Evolutionary conservation across 53 echinoderm and acorn worm species (phyloP).

Genomic region (Zoroaster sp.): DNA sequence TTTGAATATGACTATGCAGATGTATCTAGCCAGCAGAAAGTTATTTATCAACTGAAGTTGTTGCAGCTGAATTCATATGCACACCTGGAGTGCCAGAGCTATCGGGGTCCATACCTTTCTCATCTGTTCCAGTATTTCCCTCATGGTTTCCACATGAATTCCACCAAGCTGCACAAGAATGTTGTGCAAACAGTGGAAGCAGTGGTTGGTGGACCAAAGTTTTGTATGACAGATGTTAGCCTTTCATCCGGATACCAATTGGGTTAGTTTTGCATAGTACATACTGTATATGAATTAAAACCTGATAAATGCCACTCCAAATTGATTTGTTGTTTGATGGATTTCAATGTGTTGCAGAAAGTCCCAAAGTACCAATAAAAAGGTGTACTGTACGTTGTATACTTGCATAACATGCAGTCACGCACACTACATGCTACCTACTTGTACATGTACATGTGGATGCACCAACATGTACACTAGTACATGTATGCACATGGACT

Average conservation of each 20-base stretch:
- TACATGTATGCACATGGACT: no score
- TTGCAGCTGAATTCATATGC: background rate
- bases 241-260: background rate
- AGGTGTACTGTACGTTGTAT: background rate
- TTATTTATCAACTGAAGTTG: background rate
- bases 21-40: no score
- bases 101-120: background rate
- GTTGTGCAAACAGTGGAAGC: background rate
- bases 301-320: background rate
- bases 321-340: background rate
- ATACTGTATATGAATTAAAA: background rate
- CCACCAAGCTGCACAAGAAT: background rate
- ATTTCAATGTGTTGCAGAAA: background rate
- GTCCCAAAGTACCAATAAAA: background rate
- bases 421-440: background rate
- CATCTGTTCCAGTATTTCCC: background rate
- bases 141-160: background rate
- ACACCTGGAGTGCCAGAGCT: background rate
- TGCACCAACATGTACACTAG: no score
- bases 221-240: background rate
- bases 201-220: background rate
- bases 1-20: no score
- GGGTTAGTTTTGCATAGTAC: background rate
- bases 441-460: background rate
- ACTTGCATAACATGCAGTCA: conserved; percentile 4